Evolutionary conservation across 1,140 invertebrate species (phyloP), one percentile per base, ranked within the genome.

Genomic region (Lepidurus couesii): DNA sequence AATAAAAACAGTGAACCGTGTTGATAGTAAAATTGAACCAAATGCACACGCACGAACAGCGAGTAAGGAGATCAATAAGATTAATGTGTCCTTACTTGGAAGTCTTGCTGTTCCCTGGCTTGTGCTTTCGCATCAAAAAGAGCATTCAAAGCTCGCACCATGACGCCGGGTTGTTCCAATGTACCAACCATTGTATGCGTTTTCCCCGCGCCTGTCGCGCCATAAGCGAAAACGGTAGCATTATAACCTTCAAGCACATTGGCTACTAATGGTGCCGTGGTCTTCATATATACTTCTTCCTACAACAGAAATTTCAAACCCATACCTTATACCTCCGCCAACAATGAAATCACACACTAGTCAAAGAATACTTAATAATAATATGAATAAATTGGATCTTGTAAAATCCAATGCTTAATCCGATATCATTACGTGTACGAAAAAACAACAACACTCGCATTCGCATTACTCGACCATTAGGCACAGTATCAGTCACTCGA

Each of bases 221-320:
- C 96, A 84, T 98, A 98, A 2, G 96, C 96, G 86, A 98, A 98
- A 0, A 98, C 95, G 0, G 96, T 97, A 0, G 93, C 96, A 81
- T 93, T 65, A 21, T 85, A 89, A 0, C 89, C 89, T 81, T 85
- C 86, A 13, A 65, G 53, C 3, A 65, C 53, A 21, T 65, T 65
- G 89, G 94, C 90, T 9, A 90, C 86, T 2, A 90, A 83, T 45
- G 83, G 82, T 81, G 86, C 87, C 16, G 88, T 87, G 16, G 89
- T 89, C n/a, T 84, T 89, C 78, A 91, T 90, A 85, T 97, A 98
- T 3, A 98, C 93, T 80, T 93, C 89, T 83, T 93, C 91, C 92
- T 95, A 83, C 21, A 82, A 65, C 7, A 65, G 80, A 65, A 21
- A 47, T 3, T 47, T 6, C 1, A 65, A 65, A 65, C 13, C n/a